These are phyloP conservation scores for Caenorhabditis panamensis DNA, from an alignment of 2,888 invertebrate species.

Conservation along the genomic window DNA sequence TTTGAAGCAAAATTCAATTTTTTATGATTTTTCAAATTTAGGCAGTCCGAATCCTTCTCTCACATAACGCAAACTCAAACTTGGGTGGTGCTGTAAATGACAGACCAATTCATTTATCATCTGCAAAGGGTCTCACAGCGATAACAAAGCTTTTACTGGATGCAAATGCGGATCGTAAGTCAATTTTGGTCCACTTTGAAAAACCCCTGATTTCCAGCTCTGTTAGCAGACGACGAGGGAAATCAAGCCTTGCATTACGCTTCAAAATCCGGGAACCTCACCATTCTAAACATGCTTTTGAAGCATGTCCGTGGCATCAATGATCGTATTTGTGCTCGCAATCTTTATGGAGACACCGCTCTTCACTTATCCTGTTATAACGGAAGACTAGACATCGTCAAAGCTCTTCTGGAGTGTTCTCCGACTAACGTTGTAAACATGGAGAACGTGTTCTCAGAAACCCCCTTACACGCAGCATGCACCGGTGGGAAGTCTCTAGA, in stretches of 20 bases:
- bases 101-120: conserved; percentile 82
- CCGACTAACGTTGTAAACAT: conserved; percentile 67
- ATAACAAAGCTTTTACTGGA: conserved; percentile 82
- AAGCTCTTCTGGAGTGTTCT: conserved; percentile 79
- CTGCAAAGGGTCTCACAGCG: conserved; percentile 81
- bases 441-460: conserved; percentile 83
- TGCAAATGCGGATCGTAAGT: conserved; percentile 82
- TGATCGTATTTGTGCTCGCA: conserved; percentile 75
- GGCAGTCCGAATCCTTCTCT: conserved; percentile 82
- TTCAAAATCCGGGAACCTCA: conserved; percentile 82
- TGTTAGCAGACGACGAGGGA: conserved; percentile 83
- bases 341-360: conserved; percentile 83
- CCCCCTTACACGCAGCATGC: conserved; percentile 83
- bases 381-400: conserved; percentile 82
- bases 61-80: conserved; percentile 82
- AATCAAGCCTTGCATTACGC: conserved; percentile 83
- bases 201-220: conserved; percentile 77
- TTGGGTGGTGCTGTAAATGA: conserved; percentile 82
- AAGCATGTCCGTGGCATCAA: conserved; percentile 39
- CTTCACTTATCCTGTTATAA: conserved; percentile 82
- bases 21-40: too few relatives aligned
- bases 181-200: not conserved
- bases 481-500: conserved; percentile 83
- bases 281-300: conserved; percentile 82
- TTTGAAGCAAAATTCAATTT: too few relatives aligned